Conservation (phyloP, 1,140 invertebrate genomes). For the Camponotus pennsylvanicus region DNA sequence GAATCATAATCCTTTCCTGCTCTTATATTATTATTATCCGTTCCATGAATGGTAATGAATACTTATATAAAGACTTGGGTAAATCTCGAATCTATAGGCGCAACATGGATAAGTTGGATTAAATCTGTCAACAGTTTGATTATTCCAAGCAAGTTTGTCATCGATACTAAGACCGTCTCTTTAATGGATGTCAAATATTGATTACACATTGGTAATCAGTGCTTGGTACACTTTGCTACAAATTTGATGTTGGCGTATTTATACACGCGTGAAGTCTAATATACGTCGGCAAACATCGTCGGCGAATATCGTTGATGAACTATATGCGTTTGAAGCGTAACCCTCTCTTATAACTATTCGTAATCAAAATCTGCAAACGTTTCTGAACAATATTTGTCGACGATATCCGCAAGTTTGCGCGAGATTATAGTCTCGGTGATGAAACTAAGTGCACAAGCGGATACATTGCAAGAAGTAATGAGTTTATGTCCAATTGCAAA, state of each 20-base stretch:
- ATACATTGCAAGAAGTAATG: slow-evolving; percentile 18
- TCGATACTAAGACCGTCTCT: slow-evolving; percentile 1
- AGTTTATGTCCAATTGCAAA: slow-evolving; percentile 47
- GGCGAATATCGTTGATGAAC: slow-evolving; percentile 30
- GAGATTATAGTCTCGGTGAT: too few relatives aligned
- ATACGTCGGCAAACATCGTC: slow-evolving; percentile 3
- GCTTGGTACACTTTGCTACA: slow-evolving; percentile 32
- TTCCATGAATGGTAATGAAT: background rate
- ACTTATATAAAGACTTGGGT: background rate
- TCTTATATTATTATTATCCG: background rate
- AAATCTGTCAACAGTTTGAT: background rate
- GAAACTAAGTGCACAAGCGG: background rate
- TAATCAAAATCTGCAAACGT: slow-evolving; percentile 24
- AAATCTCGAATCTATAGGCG: background rate
- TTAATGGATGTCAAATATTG: slow-evolving; percentile 41
- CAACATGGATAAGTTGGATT: background rate
- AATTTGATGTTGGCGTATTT: slow-evolving; percentile 25
- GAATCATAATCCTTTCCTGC: too few relatives aligned
- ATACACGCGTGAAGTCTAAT: slow-evolving; percentile 29
- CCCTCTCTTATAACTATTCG: background rate
- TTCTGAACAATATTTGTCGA: slow-evolving; percentile 26
- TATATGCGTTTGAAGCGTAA: slow-evolving; percentile 8
- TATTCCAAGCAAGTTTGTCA: background rate
- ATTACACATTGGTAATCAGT: slow-evolving; percentile 41
- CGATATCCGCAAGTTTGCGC: background rate